Evolutionary conservation across 2,888 invertebrate genomes (phyloP), one percentile per base, ranked within the genome.

Genomic region (Apotomis turbidana): DNA sequence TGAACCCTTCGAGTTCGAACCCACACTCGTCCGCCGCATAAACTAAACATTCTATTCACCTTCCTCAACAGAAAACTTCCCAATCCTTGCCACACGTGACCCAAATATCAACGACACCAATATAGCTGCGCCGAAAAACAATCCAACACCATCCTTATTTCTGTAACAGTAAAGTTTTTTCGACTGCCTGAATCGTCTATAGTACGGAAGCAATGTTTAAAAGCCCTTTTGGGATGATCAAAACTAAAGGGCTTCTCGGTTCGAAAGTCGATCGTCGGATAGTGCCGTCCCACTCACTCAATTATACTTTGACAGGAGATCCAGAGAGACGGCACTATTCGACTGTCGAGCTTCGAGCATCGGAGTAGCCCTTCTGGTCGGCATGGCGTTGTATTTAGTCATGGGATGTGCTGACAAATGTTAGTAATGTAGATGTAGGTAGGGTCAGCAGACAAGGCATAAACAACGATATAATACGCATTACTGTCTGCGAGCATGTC

Each of bases 391-490:
- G 0, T 5, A 10, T 52, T 64, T 58, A 59, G 38, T 41, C 44
- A 44, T 63, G 9, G 38, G 36, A 15, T 9, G 27, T 49, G 4
- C 6, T 38, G 5, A 49, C 9, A 8, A 51, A n/a, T 3, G 44
- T 41, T 64, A 27, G 62, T 41, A 10, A 10, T 70, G 63, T 59
- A 41, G 13, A 10, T 70, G 63, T 59, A 41, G 12, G 66, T 60
- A 64, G 74, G 52, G 71, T 73, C 71, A 68, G 71, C 68, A 75
- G 76, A 73, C 80, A 79, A 74, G 76, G 12, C 79, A 79, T 82
- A 82, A 82, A 82, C 78, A 78, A 80, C 75, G 76, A 80, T 82
- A 74, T 78, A 79, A 76, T 49, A 71, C 77, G 70, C 78, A 77
- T 81, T 77, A 77, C 69, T 78, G 80, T 80, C 81, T 72, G 38